Conservation (phyloP, 2,888 invertebrate genomes). For the Mesorhabditis belari region DNA sequence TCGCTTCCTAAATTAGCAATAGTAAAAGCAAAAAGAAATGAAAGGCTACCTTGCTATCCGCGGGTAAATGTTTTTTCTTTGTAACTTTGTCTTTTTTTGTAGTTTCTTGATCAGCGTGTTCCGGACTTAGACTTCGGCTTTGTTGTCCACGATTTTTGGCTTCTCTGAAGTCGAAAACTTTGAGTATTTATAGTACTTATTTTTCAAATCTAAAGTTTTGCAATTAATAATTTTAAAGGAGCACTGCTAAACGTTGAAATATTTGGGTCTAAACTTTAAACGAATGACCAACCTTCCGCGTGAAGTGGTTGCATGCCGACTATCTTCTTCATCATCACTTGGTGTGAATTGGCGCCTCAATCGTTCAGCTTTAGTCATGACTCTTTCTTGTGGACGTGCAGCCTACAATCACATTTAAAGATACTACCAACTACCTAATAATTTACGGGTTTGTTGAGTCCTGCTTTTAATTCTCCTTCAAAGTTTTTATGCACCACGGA, state of each 20-base stretch:
- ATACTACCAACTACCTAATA: neutral
- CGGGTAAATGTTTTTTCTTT: neutral
- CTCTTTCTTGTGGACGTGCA: no score
- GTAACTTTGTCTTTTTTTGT: no score
- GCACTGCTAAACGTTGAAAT: no score
- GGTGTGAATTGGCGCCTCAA: neutral
- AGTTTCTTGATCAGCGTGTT: no score
- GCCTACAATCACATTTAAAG: neutral
- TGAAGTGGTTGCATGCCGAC: no score
- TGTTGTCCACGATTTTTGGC: neutral
- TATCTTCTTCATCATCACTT: neutral
- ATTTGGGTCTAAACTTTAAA: no score
- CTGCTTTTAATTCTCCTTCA: slow-evolving; percentile 30
- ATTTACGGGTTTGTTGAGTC: slow-evolving; percentile 13
- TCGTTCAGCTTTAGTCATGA: neutral
- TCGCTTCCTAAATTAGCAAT: slow-evolving; percentile 2
- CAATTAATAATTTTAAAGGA: no score
- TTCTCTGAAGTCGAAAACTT: no score
- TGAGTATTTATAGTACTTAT: no score
- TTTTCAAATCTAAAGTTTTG: no score
- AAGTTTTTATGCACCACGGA: slow-evolving; percentile 20
- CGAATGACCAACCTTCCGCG: no score
- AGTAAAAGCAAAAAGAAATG: neutral
- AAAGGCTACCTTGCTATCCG: no score
- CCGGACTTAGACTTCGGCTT: neutral